A percentile compares a stretch with the other conserved stretches of the same genome.
phyloP scores from a whole-genome alignment of 2,113 vertebrate genomes.

The Indicator indicator region DNA sequence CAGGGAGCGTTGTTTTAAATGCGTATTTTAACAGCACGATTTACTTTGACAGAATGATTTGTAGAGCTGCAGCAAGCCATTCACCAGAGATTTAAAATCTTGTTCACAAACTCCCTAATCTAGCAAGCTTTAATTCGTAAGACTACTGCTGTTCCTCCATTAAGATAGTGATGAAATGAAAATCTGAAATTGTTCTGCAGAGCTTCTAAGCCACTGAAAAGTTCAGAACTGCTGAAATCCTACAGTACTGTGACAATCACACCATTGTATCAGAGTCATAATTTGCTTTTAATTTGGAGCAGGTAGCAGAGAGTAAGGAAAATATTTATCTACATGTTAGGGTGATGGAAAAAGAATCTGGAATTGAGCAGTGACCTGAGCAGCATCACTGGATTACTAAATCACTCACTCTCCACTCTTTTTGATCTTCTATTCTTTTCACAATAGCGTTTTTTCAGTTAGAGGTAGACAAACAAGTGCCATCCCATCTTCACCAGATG shows the following conservation, averaged over 20 bases:
- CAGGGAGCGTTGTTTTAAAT: slow-evolving; percentile 61
- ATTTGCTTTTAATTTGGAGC: slow-evolving; percentile 24
- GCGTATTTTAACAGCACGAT: slow-evolving; percentile 57
- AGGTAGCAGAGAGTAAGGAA: not conserved
- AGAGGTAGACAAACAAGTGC: not conserved
- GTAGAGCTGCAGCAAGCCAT: slow-evolving; percentile 57
- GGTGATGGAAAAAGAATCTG: not conserved
- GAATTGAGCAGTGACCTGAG: not conserved
- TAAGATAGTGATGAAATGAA: slow-evolving; percentile 54
- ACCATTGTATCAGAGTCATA: not conserved
- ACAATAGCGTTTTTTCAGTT: not conserved
- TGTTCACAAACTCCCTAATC: slow-evolving; percentile 49
- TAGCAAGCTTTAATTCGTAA: slow-evolving; percentile 46
- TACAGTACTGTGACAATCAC: not conserved
- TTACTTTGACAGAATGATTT: slow-evolving; percentile 73
- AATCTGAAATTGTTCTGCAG: slow-evolving; percentile 27
- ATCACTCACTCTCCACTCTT: not conserved
- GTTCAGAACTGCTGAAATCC: slow-evolving; percentile 18
- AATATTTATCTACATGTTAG: not conserved
- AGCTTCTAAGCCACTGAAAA: slow-evolving; percentile 40
- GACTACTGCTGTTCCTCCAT: slow-evolving; percentile 24
- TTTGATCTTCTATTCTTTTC: not conserved
- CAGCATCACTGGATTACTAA: not conserved
- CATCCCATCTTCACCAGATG: not conserved
- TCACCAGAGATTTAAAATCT: slow-evolving; percentile 67